Base-by-base conservation (phyloP, 1,140 invertebrate genomes). In the Pteromalus puparum region DNA sequence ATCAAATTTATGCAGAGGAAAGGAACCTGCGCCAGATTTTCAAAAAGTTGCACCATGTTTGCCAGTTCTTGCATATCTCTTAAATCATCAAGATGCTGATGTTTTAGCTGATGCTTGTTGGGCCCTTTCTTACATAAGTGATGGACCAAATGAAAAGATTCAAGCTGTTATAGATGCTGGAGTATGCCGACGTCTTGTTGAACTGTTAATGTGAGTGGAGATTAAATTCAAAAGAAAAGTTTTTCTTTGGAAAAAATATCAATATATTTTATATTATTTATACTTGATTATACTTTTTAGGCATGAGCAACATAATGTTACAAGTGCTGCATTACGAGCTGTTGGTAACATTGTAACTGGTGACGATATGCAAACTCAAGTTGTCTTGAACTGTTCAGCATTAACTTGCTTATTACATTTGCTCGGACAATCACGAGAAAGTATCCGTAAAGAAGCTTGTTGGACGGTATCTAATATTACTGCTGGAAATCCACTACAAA, bases 401-500 rank as follows among this genome's bases (percentile, higher is more conserved):
- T 93, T 99, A 84, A 96, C 97, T 0, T 98, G 96, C 91, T 94
- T 99, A 70, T 94, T 96, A 81, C 95, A 97, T 90, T 93, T 99
- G 42, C 94, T 99, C 72, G 95, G 94, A 72, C 96, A 96, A 12
- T 90, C 94, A 61, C 97, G 97, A 88, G 98, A 99, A 93, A 95
- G 96, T 34, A 96, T 99, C 73, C 95, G 97, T 78, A 99, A 99
- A 94, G 99, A 99, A 93, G 98, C 98, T 9, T 99, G 98, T 91
- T 99, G 99, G 98, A 99, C 98, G 70, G 96, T 99, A 86, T 99
- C 98, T 65, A 99, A 99, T 93, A 99, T 99, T 78, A 99, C 98
- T 4, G 98, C 98, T 80, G 98, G 99, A 75, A 99, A 99, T 93
- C 95, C 97, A 74, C 95, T 96, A 88, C 99, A 99, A 94, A 98